phyloP scores from a whole-genome alignment of 2,113 vertebrate species.

The Phalacrocorax brasilianus region DNA sequence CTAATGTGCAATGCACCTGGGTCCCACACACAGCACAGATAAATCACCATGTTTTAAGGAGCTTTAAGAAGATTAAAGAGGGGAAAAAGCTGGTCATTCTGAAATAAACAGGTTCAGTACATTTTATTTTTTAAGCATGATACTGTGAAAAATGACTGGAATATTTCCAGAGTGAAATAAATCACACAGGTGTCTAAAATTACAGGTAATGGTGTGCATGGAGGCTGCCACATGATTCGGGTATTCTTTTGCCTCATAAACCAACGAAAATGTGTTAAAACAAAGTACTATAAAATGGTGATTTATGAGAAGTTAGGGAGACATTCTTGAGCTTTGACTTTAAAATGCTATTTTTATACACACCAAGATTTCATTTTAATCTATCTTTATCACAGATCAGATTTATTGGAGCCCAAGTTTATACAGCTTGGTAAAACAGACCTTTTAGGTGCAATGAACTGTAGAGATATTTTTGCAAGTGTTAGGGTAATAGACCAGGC shows the following conservation, averaged over 20 bases:
- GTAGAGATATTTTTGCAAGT: neutral
- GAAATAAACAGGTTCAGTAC: constrained; percentile 50
- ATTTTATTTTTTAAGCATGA: constrained; percentile 63
- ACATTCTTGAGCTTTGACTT: constrained; percentile 50
- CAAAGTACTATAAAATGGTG: constrained; percentile 46
- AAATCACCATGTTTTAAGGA: constrained; percentile 40
- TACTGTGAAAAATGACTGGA: constrained; percentile 52
- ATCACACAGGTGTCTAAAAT: constrained; percentile 51
- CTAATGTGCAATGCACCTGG: constrained; percentile 25
- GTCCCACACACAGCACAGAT: neutral
- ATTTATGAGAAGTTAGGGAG: constrained; percentile 52
- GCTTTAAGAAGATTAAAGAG: constrained; percentile 40
- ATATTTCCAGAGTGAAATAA: constrained; percentile 49
- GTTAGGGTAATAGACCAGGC: neutral
- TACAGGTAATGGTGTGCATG: constrained; percentile 55
- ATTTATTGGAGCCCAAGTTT: constrained; percentile 24
- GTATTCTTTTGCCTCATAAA: constrained; percentile 67
- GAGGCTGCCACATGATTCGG: constrained; percentile 50
- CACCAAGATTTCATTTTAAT: constrained; percentile 58
- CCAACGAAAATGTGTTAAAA: constrained; percentile 59
- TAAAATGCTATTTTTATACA: constrained; percentile 65
- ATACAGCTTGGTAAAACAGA: neutral
- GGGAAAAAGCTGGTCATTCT: constrained; percentile 16
- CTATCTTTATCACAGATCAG: constrained; percentile 24
- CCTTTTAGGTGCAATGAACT: neutral